Base-by-base conservation (phyloP, 2,797 vertebrate genomes). In the Lepus oiostolus region DNA sequence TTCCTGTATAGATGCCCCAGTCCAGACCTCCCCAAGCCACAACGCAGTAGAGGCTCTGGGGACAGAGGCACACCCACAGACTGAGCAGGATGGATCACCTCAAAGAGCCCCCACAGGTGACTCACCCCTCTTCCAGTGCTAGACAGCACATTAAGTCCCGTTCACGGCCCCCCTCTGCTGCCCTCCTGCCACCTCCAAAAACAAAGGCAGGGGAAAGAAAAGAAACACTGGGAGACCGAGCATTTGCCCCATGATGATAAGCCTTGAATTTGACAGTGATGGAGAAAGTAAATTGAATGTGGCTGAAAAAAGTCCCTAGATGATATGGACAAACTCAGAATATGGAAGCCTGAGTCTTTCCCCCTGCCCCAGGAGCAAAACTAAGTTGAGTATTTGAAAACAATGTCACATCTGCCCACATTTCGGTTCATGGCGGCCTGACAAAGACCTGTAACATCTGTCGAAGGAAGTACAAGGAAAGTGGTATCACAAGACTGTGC, bases 241-340 rank as follows among this genome's bases (percentile, higher is more conserved):
- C 30, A 42, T 76, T 65, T 42, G 17, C 16, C 28, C 60, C 42
- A 32, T 8, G 14, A n/a, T 28, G n/a, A 54, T 22, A 35, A 75
- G 21, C 6, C 84, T 70, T 92, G 71, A 88, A 86, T 52, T 93
- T 89, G n/a, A 71, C 70, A 62, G 19, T 50, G 68, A 81, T 19
- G 88, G 50, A 88, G 62, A 88, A 95, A 92, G 91, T 77, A 52
- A 35, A 60, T 62, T 79, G 11, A 24, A 6, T 65, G 11, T 79
- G 58, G 14, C 4, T 52, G 13, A 28, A 24, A 77, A 47, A 90
- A 81, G 38, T 60, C 16, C 19, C 60, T 28, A 24, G 22, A 47
- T 58, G 67, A 62, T 47, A 35, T 2, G 63, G 50, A 86, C 26
- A 60, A 63, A 22, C 14, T 4, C 70, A 47, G 38, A 77, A 60